Evolutionary conservation across 53 echinoderm and acorn worm genomes (phyloP).

Genomic region (Zoroaster sp.): DNA sequence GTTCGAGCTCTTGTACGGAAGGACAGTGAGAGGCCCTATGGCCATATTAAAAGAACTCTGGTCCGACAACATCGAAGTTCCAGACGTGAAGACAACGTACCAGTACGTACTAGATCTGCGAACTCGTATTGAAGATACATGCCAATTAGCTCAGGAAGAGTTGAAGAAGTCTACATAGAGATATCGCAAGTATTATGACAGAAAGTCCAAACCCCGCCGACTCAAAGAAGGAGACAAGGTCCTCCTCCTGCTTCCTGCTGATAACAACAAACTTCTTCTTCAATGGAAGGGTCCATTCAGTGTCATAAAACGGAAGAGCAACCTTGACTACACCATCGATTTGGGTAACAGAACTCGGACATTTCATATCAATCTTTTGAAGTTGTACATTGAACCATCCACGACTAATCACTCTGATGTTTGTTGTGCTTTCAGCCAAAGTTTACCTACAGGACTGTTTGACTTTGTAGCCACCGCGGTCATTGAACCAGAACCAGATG

Average conservation of each 20-base stretch:
- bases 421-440: neutral
- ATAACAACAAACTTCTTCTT: slow-evolving; percentile 51
- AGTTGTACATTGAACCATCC: neutral
- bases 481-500: slow-evolving; percentile 6
- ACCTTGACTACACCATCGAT: slow-evolving; percentile 26
- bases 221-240: slow-evolving; percentile 51
- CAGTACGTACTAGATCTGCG: slow-evolving; percentile 61
- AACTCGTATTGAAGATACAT: slow-evolving; percentile 49
- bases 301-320: neutral
- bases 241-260: slow-evolving; percentile 47
- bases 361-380: slow-evolving; percentile 45
- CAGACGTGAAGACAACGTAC: slow-evolving; percentile 45
- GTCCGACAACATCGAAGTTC: neutral
- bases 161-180: neutral
- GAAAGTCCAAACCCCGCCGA: neutral
- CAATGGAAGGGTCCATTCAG: neutral
- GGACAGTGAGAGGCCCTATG: slow-evolving; percentile 65
- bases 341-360: neutral
- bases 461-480: slow-evolving; percentile 21
- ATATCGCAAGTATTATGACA: slow-evolving; percentile 21
- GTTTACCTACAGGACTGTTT: neutral
- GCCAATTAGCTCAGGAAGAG: slow-evolving; percentile 34
- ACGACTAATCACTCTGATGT: neutral
- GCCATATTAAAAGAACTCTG: slow-evolving; percentile 52
- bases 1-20: slow-evolving; percentile 57